A percentile compares a stretch with the other conserved stretches of the same genome.
Evolutionary conservation across 2,888 invertebrate species (phyloP).

Genomic region (Noctua fimbriata): DNA sequence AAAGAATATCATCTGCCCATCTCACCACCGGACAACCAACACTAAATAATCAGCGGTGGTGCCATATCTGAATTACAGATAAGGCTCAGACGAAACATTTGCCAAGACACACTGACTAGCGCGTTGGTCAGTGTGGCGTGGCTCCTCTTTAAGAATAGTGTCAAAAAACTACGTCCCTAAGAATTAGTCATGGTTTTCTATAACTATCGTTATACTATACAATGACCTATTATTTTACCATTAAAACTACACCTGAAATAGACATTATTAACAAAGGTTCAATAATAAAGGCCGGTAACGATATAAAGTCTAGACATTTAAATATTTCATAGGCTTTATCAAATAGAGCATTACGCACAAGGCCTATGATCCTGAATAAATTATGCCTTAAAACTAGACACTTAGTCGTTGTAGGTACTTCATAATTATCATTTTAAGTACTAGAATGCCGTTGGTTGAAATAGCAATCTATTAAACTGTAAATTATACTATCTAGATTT

Average conservation of each 20-base stretch:
- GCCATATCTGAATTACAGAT: too few species aligned
- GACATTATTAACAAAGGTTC: constrained; percentile 14
- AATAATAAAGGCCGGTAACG: constrained; percentile 11
- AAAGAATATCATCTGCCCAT: too few species aligned
- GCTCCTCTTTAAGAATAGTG: too few species aligned
- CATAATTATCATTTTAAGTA: constrained; percentile 28
- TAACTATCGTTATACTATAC: neutral
- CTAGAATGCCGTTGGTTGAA: neutral
- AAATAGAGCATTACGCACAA: constrained; percentile 19
- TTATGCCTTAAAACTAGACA: constrained; percentile 20
- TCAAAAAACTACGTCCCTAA: too few species aligned
- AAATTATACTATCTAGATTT: constrained; percentile 10
- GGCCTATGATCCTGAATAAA: constrained; percentile 40
- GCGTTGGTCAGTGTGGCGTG: too few species aligned
- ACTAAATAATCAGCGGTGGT: too few species aligned
- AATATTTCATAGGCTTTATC: constrained; percentile 51
- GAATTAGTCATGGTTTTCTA: neutral
- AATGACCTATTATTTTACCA: neutral
- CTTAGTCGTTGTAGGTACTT: neutral
- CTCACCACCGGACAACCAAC: too few species aligned
- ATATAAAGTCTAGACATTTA: constrained; percentile 37
- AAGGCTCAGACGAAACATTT: too few species aligned
- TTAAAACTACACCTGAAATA: neutral
- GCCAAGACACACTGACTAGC: too few species aligned
- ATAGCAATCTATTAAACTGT: constrained; percentile 8